Conservation (phyloP, 2,797 vertebrate genomes). For the Microcaecilia unicolor region DNA sequence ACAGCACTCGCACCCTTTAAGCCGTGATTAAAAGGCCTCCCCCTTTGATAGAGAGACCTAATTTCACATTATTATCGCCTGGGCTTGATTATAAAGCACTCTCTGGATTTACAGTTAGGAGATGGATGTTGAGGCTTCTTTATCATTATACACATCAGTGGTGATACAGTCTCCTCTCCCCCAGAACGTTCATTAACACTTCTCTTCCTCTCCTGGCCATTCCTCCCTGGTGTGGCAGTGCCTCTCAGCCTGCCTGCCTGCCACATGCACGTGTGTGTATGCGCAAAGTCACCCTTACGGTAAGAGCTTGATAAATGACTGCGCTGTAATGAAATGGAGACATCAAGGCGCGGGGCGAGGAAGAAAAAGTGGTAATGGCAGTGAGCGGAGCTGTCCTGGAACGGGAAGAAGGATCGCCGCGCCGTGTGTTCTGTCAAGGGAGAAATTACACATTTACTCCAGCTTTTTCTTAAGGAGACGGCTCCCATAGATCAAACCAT, state of each 20-base stretch:
- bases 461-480: constrained; percentile 98
- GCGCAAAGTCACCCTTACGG: constrained; percentile 83
- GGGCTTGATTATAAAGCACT: constrained; percentile 75
- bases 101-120: constrained; percentile 53
- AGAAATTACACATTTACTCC: constrained; percentile 99
- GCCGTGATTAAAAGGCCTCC: constrained; percentile 92
- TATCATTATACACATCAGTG: constrained; percentile 92
- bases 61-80: constrained; percentile 87
- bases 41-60: constrained; percentile 89
- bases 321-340: constrained; percentile 97
- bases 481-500: constrained; percentile 96
- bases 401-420: constrained; percentile 91
- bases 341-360: constrained; percentile 95
- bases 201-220: constrained; percentile 35
- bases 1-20: constrained; percentile 84
- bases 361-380: constrained; percentile 68
- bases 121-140: constrained; percentile 75
- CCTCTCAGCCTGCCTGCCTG: constrained; percentile 34
- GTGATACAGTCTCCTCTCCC: constrained; percentile 58
- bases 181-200: constrained; percentile 56
- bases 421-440: constrained; percentile 98
- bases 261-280: constrained; percentile 51
- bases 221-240: constrained; percentile 27
- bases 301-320: constrained; percentile 89
- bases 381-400: constrained; percentile 61